phyloP scores from a whole-genome alignment of 1,140 invertebrate species.

The Mamestra configurata region DNA sequence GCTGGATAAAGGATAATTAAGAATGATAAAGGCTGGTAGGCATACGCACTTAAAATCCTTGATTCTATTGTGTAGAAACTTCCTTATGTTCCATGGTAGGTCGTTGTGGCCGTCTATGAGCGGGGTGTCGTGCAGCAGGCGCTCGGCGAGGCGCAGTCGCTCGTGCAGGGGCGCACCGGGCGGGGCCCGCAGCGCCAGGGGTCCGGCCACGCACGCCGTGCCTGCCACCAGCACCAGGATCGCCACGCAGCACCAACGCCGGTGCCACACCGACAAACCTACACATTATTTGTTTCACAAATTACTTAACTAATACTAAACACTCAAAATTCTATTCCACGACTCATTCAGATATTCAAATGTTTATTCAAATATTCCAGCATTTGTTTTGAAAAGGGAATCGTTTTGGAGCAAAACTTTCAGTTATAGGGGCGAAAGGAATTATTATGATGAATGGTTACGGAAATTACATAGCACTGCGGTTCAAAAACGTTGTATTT shows the following conservation, averaged over 20 bases:
- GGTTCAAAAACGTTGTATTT: neutral
- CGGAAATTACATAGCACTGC: neutral
- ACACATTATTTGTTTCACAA: conserved; percentile 12
- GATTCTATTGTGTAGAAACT: conserved; percentile 95
- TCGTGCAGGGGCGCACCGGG: conserved; percentile 91
- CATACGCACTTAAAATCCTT: conserved; percentile 92
- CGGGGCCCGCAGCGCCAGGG: conserved; percentile 90
- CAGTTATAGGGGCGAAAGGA: neutral
- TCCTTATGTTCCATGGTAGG: conserved; percentile 96
- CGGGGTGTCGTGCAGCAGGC: conserved; percentile 90
- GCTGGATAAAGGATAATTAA: neutral
- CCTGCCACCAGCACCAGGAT: conserved; percentile 90
- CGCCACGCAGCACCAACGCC: conserved; percentile 91
- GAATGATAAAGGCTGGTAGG: neutral
- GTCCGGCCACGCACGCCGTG: conserved; percentile 90
- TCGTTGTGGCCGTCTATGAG: conserved; percentile 96
- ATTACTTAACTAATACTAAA: neutral
- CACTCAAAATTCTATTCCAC: neutral
- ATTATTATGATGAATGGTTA: neutral
- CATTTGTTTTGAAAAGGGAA: conserved; percentile 15
- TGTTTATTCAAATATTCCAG: conserved; percentile 14
- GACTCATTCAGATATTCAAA: conserved; percentile 21
- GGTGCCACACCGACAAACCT: conserved; percentile 82
- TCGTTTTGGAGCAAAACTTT: neutral
- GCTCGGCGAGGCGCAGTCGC: conserved; percentile 89